Conservation (phyloP, 2,888 invertebrate genomes). For the Auanema sp. region DNA sequence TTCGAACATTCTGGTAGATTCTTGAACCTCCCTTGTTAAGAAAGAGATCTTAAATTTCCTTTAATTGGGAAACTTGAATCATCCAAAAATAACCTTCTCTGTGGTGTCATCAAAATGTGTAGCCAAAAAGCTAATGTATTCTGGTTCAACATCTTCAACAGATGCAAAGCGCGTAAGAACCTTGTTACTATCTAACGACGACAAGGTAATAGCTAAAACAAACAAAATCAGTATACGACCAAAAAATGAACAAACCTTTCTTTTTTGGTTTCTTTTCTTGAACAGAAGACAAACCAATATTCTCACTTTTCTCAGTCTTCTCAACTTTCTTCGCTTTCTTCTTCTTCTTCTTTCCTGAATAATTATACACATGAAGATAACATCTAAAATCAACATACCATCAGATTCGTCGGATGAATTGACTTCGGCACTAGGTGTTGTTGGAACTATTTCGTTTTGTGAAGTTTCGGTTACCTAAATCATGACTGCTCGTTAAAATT, state of each 20-base stretch:
- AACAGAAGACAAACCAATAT: not conserved
- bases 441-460: no score
- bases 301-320: not conserved
- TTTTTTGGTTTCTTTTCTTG: slow-evolving; percentile 1
- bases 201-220: not conserved
- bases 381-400: not conserved
- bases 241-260: not conserved
- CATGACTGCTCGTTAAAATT: no score
- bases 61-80: not conserved
- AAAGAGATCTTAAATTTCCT: not conserved
- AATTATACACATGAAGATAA: not conserved
- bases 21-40: no score
- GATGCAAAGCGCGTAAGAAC: slow-evolving; percentile 18
- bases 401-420: no score
- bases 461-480: no score
- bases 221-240: not conserved
- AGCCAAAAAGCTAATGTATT: slow-evolving; percentile 19
- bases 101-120: slow-evolving; percentile 15
- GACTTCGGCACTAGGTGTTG: no score
- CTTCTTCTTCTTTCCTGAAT: slow-evolving; percentile 4
- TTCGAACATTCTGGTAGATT: not conserved
- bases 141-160: slow-evolving; percentile 22
- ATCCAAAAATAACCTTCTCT: slow-evolving; percentile 14
- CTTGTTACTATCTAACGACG: slow-evolving; percentile 11
- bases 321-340: slow-evolving; percentile 2